Percentiles rank a stretch among this genome's conserved stretches.
Evolutionary conservation across 2,888 invertebrate genomes (phyloP).

Genomic region (Polia nebulosa): DNA sequence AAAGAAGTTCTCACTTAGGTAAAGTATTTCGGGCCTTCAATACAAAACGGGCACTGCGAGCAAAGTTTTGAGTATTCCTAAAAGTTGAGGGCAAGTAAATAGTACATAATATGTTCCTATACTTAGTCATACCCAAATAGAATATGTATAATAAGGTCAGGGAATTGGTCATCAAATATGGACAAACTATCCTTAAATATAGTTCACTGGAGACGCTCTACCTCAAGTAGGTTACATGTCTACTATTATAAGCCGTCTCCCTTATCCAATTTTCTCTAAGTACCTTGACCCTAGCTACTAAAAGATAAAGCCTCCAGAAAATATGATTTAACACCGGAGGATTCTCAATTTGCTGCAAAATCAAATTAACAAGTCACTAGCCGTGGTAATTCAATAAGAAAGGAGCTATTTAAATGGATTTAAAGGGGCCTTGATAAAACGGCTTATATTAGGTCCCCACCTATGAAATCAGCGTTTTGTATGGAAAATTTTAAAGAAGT

Average conservation of each 20-base stretch:
- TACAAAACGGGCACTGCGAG: not conserved
- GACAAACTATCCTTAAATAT: not conserved
- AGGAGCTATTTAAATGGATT: constrained; percentile 36
- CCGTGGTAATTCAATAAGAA: constrained; percentile 54
- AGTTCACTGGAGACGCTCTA: not conserved
- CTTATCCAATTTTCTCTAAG: constrained; percentile 54
- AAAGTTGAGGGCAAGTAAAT: not conserved
- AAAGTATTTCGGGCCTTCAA: no score
- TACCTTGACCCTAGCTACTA: constrained; percentile 39
- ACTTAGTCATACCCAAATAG: not conserved
- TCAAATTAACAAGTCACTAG: constrained; percentile 57
- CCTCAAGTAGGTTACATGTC: not conserved
- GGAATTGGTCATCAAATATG: not conserved
- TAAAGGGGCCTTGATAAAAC: constrained; percentile 26
- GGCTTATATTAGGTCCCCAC: not conserved
- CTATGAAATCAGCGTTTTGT: no score
- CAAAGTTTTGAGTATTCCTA: constrained; percentile 18
- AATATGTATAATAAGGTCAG: not conserved
- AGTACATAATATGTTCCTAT: not conserved
- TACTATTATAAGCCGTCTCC: constrained; percentile 12
- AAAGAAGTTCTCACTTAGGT: no score
- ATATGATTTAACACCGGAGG: constrained; percentile 61
- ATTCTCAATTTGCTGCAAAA: constrained; percentile 52
- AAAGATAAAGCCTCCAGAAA: constrained; percentile 45
- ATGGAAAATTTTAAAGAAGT: no score